phyloP scores from a whole-genome alignment of 2,797 vertebrate species.

The Chelmon rostratus region DNA sequence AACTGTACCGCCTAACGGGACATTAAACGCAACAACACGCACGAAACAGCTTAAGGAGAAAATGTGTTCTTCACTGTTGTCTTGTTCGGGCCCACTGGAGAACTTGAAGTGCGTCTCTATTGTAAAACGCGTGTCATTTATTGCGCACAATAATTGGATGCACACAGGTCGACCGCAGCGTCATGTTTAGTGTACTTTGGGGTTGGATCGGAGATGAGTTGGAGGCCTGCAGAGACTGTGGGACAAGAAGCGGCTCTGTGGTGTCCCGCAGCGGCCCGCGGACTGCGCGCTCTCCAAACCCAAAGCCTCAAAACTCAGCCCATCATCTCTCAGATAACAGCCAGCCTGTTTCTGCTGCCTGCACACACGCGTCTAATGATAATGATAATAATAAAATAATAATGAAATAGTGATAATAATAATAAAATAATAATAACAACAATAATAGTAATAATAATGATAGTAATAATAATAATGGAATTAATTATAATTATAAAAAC shows the following conservation, averaged over 20 bases:
- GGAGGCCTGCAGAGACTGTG: slow-evolving; percentile 29
- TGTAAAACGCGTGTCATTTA: slow-evolving; percentile 37
- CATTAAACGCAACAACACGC: not conserved
- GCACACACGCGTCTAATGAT: not conserved
- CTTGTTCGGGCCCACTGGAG: slow-evolving; percentile 13
- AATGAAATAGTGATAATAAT: too few relatives aligned
- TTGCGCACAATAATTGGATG: slow-evolving; percentile 64
- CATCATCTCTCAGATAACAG: not conserved
- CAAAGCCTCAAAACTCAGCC: slow-evolving; percentile 23
- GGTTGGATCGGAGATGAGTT: slow-evolving; percentile 42
- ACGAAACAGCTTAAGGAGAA: not conserved
- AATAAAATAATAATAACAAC: not conserved
- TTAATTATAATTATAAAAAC: not conserved
- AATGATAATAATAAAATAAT: not conserved
- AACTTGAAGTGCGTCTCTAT: not conserved
- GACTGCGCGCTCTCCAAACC: slow-evolving; percentile 30
- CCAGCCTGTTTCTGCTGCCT: not conserved
- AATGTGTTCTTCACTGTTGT: slow-evolving; percentile 17
- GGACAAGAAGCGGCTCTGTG: slow-evolving; percentile 49
- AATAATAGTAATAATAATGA: too few relatives aligned
- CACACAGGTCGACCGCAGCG: slow-evolving; percentile 43
- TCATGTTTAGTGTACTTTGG: slow-evolving; percentile 23
- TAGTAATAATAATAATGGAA: not conserved
- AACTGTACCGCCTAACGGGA: not conserved
- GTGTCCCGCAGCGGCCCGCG: slow-evolving; percentile 63